A percentile compares a stretch with the other conserved stretches of the same genome.
phyloP scores from a whole-genome alignment of 2,113 vertebrate species.

The Melanostigma gelatinosum region DNA sequence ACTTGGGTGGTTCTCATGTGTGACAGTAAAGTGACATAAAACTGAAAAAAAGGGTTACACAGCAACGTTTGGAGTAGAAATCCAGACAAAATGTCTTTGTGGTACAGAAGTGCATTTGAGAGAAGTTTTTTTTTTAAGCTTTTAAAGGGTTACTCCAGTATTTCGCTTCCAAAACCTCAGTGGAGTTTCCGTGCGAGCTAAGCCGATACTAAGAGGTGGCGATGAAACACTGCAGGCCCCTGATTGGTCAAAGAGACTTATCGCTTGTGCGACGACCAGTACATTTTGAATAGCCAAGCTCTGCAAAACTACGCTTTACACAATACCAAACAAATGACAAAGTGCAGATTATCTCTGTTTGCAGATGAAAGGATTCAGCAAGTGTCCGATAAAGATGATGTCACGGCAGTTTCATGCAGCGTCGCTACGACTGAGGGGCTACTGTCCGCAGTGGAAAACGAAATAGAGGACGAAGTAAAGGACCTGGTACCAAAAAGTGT shows the following conservation, averaged over 20 bases:
- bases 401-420: too few relatives aligned
- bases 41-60: neutral
- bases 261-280: neutral
- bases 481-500: too few relatives aligned
- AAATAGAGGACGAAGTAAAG: too few relatives aligned
- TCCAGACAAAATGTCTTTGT: neutral
- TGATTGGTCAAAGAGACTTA: neutral
- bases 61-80: constrained; percentile 3
- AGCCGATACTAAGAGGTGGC: neutral
- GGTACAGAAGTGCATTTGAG: neutral
- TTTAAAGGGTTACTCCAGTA: neutral
- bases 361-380: too few relatives aligned
- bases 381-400: too few relatives aligned
- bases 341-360: too few relatives aligned
- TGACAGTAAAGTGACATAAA: constrained; percentile 53
- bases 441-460: too few relatives aligned
- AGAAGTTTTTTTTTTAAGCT: neutral
- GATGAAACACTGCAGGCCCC: neutral
- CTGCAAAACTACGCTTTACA: too few relatives aligned
- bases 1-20: constrained; percentile 63
- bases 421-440: too few relatives aligned
- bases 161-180: neutral
- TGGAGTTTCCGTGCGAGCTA: too few relatives aligned
- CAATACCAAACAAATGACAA: too few relatives aligned
- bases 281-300: neutral